Evolutionary conservation across 2,113 vertebrate genomes (phyloP), one percentile per base, ranked within the genome.

Genomic region (Xiphias gladius): DNA sequence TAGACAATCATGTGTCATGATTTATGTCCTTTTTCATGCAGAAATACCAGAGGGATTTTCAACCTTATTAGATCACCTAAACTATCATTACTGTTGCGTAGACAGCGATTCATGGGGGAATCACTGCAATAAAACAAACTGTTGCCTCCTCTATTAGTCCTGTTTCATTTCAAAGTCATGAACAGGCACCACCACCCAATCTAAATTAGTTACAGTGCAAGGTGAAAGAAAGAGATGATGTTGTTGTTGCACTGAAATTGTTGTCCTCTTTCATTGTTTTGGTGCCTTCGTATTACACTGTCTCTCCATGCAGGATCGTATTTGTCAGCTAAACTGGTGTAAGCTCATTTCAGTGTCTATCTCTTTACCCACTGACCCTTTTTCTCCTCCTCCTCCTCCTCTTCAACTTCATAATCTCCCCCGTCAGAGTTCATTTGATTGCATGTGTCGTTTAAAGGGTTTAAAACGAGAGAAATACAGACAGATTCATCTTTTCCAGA

Each of bases 291-390:
- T 30, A 12, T 20, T 2, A 4, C 8, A 35, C 48, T 30, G 39
- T 71, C 43, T 64, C 11, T 63, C n/a, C 7, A 24, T 32, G 4
- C 54, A 67, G 32, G 13, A 13, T 48, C 6, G 9, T 39, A 54
- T 80, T 68, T 54, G 20, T 78, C 41, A 79, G 61, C 84, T 71
- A 63, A 76, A 84, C 48, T 20, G 13, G 69, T 43, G 64, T 81
- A 76, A 88, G 28, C 73, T 78, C 57, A 73, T 88, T 86, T 77
- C 13, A 58, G 64, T 58, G 50, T 78, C 62, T 41, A 24, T 70
- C 30, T 43, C 59, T 82, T 76, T 70, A n/a, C 75, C 79, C 63
- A 65, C 59, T 86, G 88, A 91, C 87, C 71, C 76, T 80, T 79
- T 76, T 86, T 65, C 22, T 28, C 37, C 55, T 64, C 62, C 46